Evolutionary conservation across 1,140 invertebrate genomes (phyloP), one percentile per base, ranked within the genome.

Genomic region (Leptinotarsa lineolata): DNA sequence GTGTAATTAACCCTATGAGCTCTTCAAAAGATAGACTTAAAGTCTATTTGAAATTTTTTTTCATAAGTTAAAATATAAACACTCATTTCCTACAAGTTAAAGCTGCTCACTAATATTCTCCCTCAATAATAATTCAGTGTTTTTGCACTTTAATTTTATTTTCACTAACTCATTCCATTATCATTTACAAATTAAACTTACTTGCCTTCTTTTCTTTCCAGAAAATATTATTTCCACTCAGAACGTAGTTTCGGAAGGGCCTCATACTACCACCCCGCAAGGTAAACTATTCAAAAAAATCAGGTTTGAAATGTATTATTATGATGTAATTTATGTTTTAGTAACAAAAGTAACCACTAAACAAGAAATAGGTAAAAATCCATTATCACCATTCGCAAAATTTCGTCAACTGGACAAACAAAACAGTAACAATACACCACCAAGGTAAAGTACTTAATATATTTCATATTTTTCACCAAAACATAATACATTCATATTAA

Each of bases 401-500:
- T 96, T 96, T 87, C 91, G 92, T 82, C 93, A 95, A 88, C 88
- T 95, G 84, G 94, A 96, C 85, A 91, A 92, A 83, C 92, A 94
- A 85, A 93, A 93, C 84, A 93, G 92, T 81, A 86, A 88, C 72
- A 86, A 87, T 82, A 89, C 89, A 78, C 87, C 88, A 77, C 91
- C 92, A 85, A 94, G 92, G 93, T 95, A 89, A 88, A 86, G 30
- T 39, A 39, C 30, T 8, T 39, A 3, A 39, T 39, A 39, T 2
- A 39, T 39, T 39, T 39, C 30, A 11, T 39, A 39, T 11, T 39
- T 39, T 2, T 39, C 11, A 30, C 11, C 30, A 30, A 30, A 30
- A 11, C 30, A 6, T 30, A 30, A 30, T 30, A 8, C 11, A 30
- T 11, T 30, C 30, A 30, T 30, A 30, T 30, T 5, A 5, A 30